Base-by-base conservation (phyloP, 2,113 vertebrate species). In the Capreolus pygargus region DNA sequence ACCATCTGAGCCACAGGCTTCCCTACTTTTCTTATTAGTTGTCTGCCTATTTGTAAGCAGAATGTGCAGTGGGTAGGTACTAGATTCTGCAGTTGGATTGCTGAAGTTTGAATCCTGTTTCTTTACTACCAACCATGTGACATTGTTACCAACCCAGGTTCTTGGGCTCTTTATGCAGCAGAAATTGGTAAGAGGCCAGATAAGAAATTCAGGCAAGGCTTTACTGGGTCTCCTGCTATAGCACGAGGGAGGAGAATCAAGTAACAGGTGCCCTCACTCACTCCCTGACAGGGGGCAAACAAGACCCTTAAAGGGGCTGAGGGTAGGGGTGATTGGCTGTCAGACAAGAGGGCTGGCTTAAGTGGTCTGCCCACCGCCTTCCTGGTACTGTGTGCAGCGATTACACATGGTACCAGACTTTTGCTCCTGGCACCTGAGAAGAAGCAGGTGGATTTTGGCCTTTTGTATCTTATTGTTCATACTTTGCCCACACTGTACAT, bases 211-310 rank as follows among this genome's bases (percentile, higher is more conserved):
- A 82, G 79, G 19, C 79, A 54, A 82, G 50, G 47, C 33, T 82
- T 54, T 36, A 54, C 1, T 2, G 30, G 17, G 33, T 8, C 33
- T 54, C 1, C 0, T n/a, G 50, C 50, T 54, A n/a, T n/a, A 23
- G 33, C 50, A 25, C 0, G 3, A 82, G 79, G 33, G 19, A 82
- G 33, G 10, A 52, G 33, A n/a, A 82, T 23, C 11, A 54, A n/a
- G 30, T 82, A 82, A 82, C 79, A 23, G 30, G 19, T 54, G 17
- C 50, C 30, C 50, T 54, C 6, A 3, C 19, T 82, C 6, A 2
- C 50, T 54, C 28, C 28, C 19, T 82, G 30, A n/a, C 50, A n/a
- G 30, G 19, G 30, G 30, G 3, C 30, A 33, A n/a, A 50, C 30
- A n/a, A 33, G 79, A 54, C 79, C 30, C 17, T 54, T 54, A n/a